These are phyloP conservation scores for Cricetomys ansorgei DNA, from an alignment of 2,113 vertebrate genomes.

Conservation along the genomic window DNA sequence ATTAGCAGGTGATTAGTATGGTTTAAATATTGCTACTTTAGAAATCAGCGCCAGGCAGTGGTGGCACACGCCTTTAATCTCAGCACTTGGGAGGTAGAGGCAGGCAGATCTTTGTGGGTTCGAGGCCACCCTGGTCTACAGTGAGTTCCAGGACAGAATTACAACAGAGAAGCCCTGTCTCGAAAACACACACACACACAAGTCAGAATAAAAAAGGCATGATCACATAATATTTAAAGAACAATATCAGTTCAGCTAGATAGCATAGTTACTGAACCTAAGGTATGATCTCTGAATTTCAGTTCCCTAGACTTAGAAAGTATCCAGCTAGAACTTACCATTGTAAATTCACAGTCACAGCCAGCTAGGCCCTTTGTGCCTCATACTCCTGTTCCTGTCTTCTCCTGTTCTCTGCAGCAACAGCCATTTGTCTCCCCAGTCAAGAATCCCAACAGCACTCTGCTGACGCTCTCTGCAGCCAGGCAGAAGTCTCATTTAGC, in stretches of 20 bases:
- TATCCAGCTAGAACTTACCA: neutral
- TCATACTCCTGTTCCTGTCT: fast-evolving
- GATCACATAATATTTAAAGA: neutral
- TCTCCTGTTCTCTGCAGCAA: neutral
- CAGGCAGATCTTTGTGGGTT: too few relatives aligned
- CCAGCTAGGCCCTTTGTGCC: neutral
- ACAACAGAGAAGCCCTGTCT: too few relatives aligned
- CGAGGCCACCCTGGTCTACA: too few relatives aligned
- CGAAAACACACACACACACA: too few relatives aligned
- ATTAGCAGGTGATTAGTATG: neutral
- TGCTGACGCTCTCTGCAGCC: neutral
- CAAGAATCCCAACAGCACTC: neutral
- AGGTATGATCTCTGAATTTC: neutral
- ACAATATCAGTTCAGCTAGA: neutral
- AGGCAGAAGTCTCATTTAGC: neutral
- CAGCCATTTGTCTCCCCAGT: neutral
- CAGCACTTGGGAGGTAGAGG: too few relatives aligned
- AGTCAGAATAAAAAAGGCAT: neutral
- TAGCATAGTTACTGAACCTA: neutral
- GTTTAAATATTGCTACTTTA: neutral
- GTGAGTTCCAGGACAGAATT: too few relatives aligned
- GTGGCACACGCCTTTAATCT: too few relatives aligned
- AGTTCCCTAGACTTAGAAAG: neutral
- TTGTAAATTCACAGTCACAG: neutral
- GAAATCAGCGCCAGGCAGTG: too few relatives aligned